A percentile compares a stretch with the other conserved stretches of the same genome.
These are phyloP conservation scores for Patella pellucida DNA, from an alignment of 2,888 invertebrate genomes.

Conservation along the genomic window DNA sequence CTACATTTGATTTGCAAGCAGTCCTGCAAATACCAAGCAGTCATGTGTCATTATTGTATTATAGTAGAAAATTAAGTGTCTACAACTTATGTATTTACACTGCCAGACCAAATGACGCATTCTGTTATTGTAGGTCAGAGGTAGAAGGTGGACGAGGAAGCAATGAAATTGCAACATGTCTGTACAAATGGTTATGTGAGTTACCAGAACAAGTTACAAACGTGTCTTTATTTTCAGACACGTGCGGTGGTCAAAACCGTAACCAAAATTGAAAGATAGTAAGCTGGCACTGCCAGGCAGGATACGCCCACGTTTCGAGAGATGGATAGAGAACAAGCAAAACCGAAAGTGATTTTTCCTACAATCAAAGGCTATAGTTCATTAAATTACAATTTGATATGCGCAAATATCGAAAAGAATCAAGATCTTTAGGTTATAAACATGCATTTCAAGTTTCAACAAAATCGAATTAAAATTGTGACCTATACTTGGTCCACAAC, in stretches of 20 bases:
- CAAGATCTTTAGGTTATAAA: no score
- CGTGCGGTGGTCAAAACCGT: conserved; percentile 17
- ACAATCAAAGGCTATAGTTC: no score
- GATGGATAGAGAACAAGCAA: no score
- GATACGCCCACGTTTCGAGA: no score
- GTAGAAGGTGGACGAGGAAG: conserved; percentile 11
- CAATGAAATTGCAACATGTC: conserved; percentile 17
- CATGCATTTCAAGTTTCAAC: no score
- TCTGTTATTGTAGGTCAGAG: conserved; percentile 12
- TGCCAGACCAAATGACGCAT: neutral
- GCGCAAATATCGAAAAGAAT: no score
- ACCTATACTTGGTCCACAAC: no score
- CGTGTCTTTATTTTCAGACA: conserved; percentile 7
- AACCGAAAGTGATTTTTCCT: no score
- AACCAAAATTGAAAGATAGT: no score
- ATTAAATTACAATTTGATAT: no score
- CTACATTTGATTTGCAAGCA: neutral
- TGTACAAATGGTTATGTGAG: neutral
- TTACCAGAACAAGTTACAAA: neutral
- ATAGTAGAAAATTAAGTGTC: conserved; percentile 13
- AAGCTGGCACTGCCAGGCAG: no score
- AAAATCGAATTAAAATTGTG: no score
- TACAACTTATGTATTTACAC: conserved; percentile 16
- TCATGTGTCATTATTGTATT: conserved; percentile 13
- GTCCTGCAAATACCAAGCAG: neutral